Evolutionary conservation across 2,797 vertebrate genomes (phyloP), one percentile per base, ranked within the genome.

Genomic region (Argentina silus): DNA sequence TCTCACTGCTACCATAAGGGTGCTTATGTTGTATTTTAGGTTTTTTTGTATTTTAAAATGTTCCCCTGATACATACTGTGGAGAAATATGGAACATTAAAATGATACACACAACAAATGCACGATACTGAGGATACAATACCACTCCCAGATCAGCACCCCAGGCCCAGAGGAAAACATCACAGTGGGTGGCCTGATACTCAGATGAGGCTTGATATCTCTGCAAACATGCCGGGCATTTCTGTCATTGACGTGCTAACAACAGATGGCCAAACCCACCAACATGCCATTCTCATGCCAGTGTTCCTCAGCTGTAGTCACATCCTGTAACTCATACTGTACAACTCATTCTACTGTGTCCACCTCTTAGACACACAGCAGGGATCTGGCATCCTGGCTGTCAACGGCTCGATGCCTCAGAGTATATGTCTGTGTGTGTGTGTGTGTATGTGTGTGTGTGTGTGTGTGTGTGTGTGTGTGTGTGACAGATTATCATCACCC

Each of bases 391-490:
- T 23, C 3, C 45, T 12, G 45, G 21, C 10, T 23, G 44, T 66
- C 19, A 11, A 50, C 62, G 10, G 43, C 59, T 27, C 42, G 7
- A 15, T n/a, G 14, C 27, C 60, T 60, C 12, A 14, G n/a, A 11
- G 63, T 65, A 43, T 11, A 17, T 23, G 63, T 0, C 15, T 69
- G 48, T 7, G 7, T 47, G 7, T 69, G 61, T 56, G 19, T 44
- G 42, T 53, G 21, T 45, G 53, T 48, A n/a, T 2, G 56, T 27
- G 56, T 17, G 6, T 7, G 15, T 15, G 10, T n/a, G 19, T 70
- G 42, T 11, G 7, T 51, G 2, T 70, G 63, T 59, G 60, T 23
- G 70, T 56, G 43, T 23, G 36, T 15, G 57, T 57, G 51, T 69
- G 45, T 36, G 15, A 65, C 63, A 65, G 56, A 21, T 57, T 57